Evolutionary conservation across 2,888 invertebrate genomes (phyloP).

Genomic region (Xestia ashworthii): DNA sequence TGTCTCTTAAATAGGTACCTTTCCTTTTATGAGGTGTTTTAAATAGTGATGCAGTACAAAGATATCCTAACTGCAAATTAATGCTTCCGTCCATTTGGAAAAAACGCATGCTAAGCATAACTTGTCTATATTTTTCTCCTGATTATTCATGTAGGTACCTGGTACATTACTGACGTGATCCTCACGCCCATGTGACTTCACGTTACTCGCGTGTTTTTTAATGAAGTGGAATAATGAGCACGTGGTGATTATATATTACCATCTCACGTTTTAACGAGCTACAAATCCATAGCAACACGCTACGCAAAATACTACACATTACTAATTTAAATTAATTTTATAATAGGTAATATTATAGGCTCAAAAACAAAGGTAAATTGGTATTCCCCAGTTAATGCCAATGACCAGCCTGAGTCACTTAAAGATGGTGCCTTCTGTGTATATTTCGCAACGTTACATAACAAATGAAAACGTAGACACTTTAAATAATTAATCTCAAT

Average conservation of each 20-base stretch:
- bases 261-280: slow-evolving; percentile 32
- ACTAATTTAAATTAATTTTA: slow-evolving; percentile 1
- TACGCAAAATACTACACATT: slow-evolving; percentile 21
- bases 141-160: slow-evolving; percentile 24
- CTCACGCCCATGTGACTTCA: slow-evolving; percentile 43
- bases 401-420: slow-evolving; percentile 7
- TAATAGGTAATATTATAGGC: slow-evolving; percentile 4
- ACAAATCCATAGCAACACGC: slow-evolving; percentile 37
- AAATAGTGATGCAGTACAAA: background rate
- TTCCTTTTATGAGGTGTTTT: background rate
- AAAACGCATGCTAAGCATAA: background rate
- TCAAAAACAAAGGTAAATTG: background rate
- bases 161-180: slow-evolving; percentile 9
- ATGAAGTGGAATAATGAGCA: slow-evolving; percentile 52
- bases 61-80: background rate
- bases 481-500: slow-evolving; percentile 32
- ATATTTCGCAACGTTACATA: slow-evolving; percentile 35
- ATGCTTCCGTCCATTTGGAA: background rate
- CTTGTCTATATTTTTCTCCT: slow-evolving; percentile 1
- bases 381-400: slow-evolving; percentile 18
- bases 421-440: slow-evolving; percentile 8
- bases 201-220: slow-evolving; percentile 49
- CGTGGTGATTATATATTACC: slow-evolving; percentile 55
- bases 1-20: background rate
- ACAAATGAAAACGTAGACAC: slow-evolving; percentile 33